Conservation (phyloP, 2,888 invertebrate species). For the Habrosyne pyritoides region DNA sequence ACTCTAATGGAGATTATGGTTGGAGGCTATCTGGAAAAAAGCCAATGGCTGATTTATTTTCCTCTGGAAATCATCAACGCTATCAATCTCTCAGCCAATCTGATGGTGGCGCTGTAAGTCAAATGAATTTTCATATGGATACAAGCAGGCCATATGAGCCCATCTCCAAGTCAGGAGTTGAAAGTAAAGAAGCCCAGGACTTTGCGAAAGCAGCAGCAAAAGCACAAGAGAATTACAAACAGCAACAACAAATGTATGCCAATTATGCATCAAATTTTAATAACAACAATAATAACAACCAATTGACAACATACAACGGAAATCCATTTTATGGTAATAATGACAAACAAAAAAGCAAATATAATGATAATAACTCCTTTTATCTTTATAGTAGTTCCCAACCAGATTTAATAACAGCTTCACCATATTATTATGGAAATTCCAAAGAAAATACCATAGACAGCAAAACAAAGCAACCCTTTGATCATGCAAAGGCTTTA, state of each 20-base stretch:
- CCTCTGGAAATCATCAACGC: slow-evolving; percentile 51
- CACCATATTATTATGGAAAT: slow-evolving; percentile 60
- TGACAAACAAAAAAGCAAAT: slow-evolving; percentile 59
- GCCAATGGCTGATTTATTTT: slow-evolving; percentile 44
- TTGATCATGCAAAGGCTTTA: slow-evolving; percentile 77
- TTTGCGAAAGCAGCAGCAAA: slow-evolving; percentile 75
- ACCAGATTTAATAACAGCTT: slow-evolving; percentile 63
- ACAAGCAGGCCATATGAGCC: slow-evolving; percentile 62
- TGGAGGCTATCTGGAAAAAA: slow-evolving; percentile 76
- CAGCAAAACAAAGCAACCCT: slow-evolving; percentile 62
- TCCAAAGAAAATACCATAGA: slow-evolving; percentile 54
- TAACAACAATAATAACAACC: slow-evolving; percentile 39
- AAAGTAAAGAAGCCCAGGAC: slow-evolving; percentile 64
- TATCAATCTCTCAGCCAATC: slow-evolving; percentile 55
- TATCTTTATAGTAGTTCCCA: slow-evolving; percentile 50
- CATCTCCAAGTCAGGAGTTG: slow-evolving; percentile 61
- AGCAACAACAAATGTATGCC: slow-evolving; percentile 39
- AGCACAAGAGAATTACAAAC: slow-evolving; percentile 61
- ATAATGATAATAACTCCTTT: slow-evolving; percentile 44
- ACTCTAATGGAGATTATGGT: slow-evolving; percentile 77
- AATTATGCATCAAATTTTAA: slow-evolving; percentile 40
- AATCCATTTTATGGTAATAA: slow-evolving; percentile 47
- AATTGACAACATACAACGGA: slow-evolving; percentile 29
- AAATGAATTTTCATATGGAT: slow-evolving; percentile 73
- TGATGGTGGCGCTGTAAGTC: slow-evolving; percentile 60